Evolutionary conservation across 2,888 invertebrate species (phyloP).

Genomic region (Cryptophagus acutangulus): DNA sequence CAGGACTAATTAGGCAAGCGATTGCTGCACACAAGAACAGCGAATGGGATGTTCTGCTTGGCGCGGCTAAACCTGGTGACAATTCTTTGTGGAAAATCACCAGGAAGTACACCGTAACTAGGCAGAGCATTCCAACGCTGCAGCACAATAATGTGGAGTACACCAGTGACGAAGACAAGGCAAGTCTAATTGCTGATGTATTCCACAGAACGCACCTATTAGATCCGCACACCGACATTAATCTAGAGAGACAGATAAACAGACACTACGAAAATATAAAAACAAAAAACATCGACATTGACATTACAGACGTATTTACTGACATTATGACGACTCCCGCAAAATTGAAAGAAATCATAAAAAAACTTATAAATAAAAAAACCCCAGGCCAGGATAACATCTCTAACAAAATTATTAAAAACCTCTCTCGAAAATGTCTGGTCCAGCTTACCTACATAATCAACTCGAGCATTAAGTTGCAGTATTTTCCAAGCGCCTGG

Average conservation of each 20-base stretch:
- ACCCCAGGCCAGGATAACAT: conserved; percentile 20
- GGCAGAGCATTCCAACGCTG: conserved; percentile 5
- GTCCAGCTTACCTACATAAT: conserved; percentile 26
- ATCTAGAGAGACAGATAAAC: conserved; percentile 11
- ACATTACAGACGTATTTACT: too few species aligned
- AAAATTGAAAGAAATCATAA: conserved; percentile 5
- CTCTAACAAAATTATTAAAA: conserved; percentile 21
- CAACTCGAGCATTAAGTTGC: conserved; percentile 20
- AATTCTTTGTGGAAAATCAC: conserved; percentile 19
- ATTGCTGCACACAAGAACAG: conserved; percentile 12
- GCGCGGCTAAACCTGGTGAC: conserved; percentile 12
- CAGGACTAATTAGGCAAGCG: not conserved
- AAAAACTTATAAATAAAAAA: conserved; percentile 19
- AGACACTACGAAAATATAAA: not conserved
- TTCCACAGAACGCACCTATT: not conserved
- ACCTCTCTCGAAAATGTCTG: conserved; percentile 27
- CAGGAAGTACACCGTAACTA: conserved; percentile 10
- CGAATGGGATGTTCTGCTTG: conserved; percentile 6
- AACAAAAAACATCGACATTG: too few species aligned
- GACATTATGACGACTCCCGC: conserved; percentile 1
- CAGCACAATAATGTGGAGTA: not conserved
- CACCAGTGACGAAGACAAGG: conserved; percentile 10
- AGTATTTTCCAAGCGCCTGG: conserved; percentile 24
- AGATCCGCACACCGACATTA: not conserved
- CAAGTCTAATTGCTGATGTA: conserved; percentile 6